Percentiles rank a stretch among this genome's conserved stretches.
Conservation (phyloP, 2,888 invertebrate genomes). For the Cheilosia urbana region DNA sequence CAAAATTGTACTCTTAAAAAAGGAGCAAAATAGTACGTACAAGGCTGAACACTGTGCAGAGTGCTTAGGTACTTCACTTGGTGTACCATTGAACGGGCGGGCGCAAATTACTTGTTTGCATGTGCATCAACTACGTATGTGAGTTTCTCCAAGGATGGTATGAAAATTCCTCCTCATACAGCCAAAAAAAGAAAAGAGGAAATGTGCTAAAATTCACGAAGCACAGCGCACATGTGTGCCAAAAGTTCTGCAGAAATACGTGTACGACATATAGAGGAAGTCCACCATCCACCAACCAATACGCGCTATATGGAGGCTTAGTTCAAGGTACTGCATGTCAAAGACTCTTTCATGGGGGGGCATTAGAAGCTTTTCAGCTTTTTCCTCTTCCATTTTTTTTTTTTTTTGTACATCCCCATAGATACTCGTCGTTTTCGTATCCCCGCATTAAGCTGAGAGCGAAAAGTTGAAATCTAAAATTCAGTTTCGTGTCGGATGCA, state of each 20-base stretch:
- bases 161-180: conserved; percentile 55
- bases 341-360: conserved; percentile 65
- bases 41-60: neutral
- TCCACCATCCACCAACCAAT: conserved; percentile 43
- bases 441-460: conserved; percentile 72
- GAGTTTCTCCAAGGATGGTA: conserved; percentile 43
- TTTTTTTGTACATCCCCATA: conserved; percentile 37
- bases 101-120: conserved; percentile 54
- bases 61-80: neutral
- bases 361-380: conserved; percentile 52
- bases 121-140: conserved; percentile 48
- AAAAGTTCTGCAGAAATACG: conserved; percentile 40
- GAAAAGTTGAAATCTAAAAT: conserved; percentile 81
- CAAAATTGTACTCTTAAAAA: too few species aligned
- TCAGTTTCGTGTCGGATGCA: conserved; percentile 84
- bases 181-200: conserved; percentile 15
- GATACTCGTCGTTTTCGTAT: conserved; percentile 25
- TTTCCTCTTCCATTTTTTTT: neutral
- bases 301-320: conserved; percentile 67
- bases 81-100: conserved; percentile 26
- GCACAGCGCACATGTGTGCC: conserved; percentile 69
- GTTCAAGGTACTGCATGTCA: conserved; percentile 75
- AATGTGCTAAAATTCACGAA: conserved; percentile 35
- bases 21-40: too few species aligned
- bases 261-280: conserved; percentile 17